Base-by-base conservation (phyloP, 1,140 invertebrate genomes). In the Brachionus koreanus region DNA sequence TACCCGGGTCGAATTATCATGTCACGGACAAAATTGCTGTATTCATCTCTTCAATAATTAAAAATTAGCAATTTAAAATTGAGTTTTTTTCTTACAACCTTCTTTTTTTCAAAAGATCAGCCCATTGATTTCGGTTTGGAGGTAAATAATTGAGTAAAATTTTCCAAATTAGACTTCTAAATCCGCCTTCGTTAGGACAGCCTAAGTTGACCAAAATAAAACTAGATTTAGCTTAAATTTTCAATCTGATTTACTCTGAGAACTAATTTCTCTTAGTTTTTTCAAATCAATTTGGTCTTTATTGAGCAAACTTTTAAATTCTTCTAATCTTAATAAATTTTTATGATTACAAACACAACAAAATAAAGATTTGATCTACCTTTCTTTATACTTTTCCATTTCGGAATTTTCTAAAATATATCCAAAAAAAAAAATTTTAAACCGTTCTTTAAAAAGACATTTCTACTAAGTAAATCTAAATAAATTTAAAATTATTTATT, bases 121-220 rank as follows among this genome's bases (percentile, higher is more conserved):
- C 3, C 79, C 79, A 82, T 67, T 82, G 63, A 3, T 46, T 65
- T 4, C 79, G 35, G 43, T 67, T 37, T 12, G n/a, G 6, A 1
- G 57, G 57, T 7, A 82, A 35, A 67, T 82, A 82, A 69, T 82
- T 69, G 6, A 82, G 37, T 16, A 82, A 52, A 9, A 82, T 29
- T 57, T 82, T 82, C 79, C 79, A 82, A 67, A 65, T 82, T 46
- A 82, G n/a, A 82, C 79, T 82, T 43, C 79, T 65, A 25, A 43
- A 13, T 10, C 79, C 65, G 10, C 57, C 57, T 42, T 82, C 79
- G 43, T 65, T 65, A 3, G 79, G 79, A 67, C 79, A 82, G 65
- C 79, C 79, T 82, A 16, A 10, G 5, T 39, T 2, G n/a, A 6
- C n/a, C 23, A 16, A 16, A n/a, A 57, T n/a, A 6, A 67, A 77